Evolutionary conservation across 2,797 vertebrate species (phyloP), one percentile per base, ranked within the genome.

Genomic region (Ceryle rudis): DNA sequence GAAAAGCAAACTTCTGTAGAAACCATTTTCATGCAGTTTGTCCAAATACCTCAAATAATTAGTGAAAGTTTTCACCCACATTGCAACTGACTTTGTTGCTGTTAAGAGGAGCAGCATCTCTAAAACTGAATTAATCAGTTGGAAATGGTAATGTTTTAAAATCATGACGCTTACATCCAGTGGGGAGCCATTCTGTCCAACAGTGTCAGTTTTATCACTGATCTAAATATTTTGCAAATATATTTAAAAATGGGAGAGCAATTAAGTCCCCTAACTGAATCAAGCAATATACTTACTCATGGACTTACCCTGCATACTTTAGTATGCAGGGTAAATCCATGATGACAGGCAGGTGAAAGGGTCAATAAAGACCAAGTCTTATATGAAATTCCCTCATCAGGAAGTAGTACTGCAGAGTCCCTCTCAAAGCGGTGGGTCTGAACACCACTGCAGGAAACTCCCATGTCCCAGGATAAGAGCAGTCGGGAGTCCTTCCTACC

Each of bases 301-400:
- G n/a, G n/a, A n/a, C n/a, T n/a, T n/a, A n/a, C n/a, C n/a, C n/a
- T n/a, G n/a, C n/a, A n/a, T n/a, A n/a, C n/a, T n/a, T n/a, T n/a
- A n/a, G n/a, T n/a, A n/a, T 11, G 8, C 8, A 66, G 11, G 11
- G 1, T 42, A 81, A 26, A 3, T 23, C 28, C 5, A 37, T 0
- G 0, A 81, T 73, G 85, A 55, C 37, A 46, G 57, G 62, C 39
- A 62, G 14, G 4, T 62, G 11, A 82, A 89, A 58, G 31, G 5
- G 33, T 82, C 55, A 61, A 6, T 4, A 57, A 46, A 47, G n/a
- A 84, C 16, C 39, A 60, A 72, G 35, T 87, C 14, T 23, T 25
- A 23, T 11, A 28, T 20, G 20, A 0, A 78, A 21, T 19, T 81
- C 14, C 47, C 51, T 22, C 29, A 61, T 15, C 41, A 91, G 46